A percentile compares a stretch with the other conserved stretches of the same genome.
phyloP scores from a whole-genome alignment of 2,797 vertebrate genomes.

The Anabacerthia variegaticeps region DNA sequence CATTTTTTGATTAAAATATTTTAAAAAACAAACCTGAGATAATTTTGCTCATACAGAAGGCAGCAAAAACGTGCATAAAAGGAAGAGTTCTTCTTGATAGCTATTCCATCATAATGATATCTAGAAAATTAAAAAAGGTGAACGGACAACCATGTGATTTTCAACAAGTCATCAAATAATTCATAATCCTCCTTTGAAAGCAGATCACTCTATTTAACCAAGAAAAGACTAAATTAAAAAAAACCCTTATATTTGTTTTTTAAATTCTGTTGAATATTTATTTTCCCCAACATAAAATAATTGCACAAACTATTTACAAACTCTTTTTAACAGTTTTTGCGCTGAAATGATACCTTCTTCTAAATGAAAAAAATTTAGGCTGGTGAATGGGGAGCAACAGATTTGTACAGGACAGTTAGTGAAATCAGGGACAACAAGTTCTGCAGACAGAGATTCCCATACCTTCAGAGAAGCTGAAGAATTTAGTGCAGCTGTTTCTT shows the following conservation, averaged over 20 bases:
- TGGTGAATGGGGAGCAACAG: not conserved
- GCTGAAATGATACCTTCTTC: not conserved
- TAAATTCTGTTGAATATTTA: not conserved
- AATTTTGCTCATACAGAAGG: constrained; percentile 56
- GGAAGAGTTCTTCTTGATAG: constrained; percentile 70
- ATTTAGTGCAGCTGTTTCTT: not conserved
- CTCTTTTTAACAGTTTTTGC: not conserved
- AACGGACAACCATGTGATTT: not conserved
- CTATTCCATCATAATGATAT: constrained; percentile 73
- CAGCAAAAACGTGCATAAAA: constrained; percentile 68
- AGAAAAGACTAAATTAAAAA: not conserved
- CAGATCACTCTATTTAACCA: not conserved
- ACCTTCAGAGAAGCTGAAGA: rapidly evolving
- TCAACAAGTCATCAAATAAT: not conserved
- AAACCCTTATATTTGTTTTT: not conserved
- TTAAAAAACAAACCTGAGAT: constrained; percentile 56
- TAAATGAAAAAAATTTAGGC: not conserved
- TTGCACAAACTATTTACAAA: not conserved
- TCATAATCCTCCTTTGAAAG: not conserved
- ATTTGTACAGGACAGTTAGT: not conserved
- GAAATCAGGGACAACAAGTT: not conserved
- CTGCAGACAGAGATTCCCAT: not conserved
- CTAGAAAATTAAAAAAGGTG: constrained; percentile 6
- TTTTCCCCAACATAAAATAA: not conserved
- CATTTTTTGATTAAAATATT: not conserved